Conservation (phyloP, 2,888 invertebrate species). For the Altica lythri region DNA sequence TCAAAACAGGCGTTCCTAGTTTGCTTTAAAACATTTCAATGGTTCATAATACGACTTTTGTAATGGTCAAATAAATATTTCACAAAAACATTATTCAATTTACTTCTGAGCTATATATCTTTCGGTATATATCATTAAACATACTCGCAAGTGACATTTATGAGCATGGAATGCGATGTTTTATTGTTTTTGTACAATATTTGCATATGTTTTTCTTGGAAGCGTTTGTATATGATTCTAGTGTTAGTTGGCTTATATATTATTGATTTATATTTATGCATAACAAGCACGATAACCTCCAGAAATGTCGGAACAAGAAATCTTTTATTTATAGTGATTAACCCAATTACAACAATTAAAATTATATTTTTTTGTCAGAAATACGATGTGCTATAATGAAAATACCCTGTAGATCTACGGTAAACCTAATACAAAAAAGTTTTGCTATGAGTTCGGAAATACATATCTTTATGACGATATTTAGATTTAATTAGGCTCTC, state of each 20-base stretch:
- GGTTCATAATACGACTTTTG: constrained; percentile 5
- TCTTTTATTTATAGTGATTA: background rate
- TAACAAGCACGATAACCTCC: too few species aligned
- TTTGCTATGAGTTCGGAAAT: too few species aligned
- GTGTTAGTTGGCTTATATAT: too few species aligned
- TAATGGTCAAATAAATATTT: constrained; percentile 8
- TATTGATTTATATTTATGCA: too few species aligned
- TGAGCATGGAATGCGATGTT: constrained; percentile 32
- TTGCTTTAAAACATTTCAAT: constrained; percentile 13
- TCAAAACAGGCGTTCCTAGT: too few species aligned
- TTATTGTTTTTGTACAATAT: constrained; percentile 32
- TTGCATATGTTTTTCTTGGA: constrained; percentile 25
- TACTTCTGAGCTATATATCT: constrained; percentile 14
- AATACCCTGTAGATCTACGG: too few species aligned
- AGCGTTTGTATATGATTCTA: constrained; percentile 15
- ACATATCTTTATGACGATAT: too few species aligned
- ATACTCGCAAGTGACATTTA: constrained; percentile 32
- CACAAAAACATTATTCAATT: constrained; percentile 23
- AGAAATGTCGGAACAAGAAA: too few species aligned
- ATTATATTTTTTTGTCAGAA: too few species aligned
- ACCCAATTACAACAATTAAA: too few species aligned
- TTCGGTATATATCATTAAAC: constrained; percentile 16
- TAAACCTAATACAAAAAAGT: too few species aligned
- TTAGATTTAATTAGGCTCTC: constrained; percentile 3
- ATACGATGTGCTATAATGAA: too few species aligned